These are phyloP conservation scores for Nysson spinosus DNA, from an alignment of 2,888 invertebrate genomes.

Conservation along the genomic window DNA sequence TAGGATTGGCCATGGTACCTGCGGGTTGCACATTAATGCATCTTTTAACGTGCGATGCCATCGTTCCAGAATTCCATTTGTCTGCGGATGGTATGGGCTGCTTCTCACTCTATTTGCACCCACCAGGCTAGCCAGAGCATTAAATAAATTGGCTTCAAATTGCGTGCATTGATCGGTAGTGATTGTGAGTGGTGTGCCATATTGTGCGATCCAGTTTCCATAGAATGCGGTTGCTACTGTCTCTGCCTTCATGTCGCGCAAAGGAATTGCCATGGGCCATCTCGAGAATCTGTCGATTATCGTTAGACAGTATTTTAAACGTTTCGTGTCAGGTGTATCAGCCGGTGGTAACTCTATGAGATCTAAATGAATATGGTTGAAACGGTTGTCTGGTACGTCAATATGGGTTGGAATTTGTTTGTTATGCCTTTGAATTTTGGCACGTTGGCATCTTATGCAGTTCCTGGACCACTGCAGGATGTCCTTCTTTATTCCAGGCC, in stretches of 20 bases:
- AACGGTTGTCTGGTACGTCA: background rate
- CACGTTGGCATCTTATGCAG: too few species aligned
- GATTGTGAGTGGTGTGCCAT: constrained; percentile 62
- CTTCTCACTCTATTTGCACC: constrained; percentile 34
- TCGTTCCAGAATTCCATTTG: constrained; percentile 56
- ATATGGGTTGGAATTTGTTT: too few species aligned
- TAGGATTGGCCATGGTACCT: constrained; percentile 31
- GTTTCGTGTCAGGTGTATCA: too few species aligned
- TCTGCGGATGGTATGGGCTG: constrained; percentile 51
- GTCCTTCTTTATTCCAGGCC: too few species aligned
- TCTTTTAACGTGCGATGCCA: constrained; percentile 50
- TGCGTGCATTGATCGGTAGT: constrained; percentile 66
- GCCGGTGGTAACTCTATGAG: background rate
- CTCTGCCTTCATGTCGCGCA: constrained; percentile 62
- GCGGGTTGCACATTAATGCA: constrained; percentile 45
- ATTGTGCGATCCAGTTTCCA: constrained; percentile 63
- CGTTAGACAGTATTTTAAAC: background rate
- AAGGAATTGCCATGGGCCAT: constrained; percentile 67
- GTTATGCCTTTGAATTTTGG: too few species aligned
- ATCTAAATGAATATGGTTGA: background rate
- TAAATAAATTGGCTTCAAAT: constrained; percentile 59
- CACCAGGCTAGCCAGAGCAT: constrained; percentile 25
- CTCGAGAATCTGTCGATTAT: background rate
- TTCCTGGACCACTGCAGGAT: too few species aligned
- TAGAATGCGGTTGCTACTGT: constrained; percentile 61